A percentile compares a stretch with the other conserved stretches of the same genome.
Evolutionary conservation across 2,113 vertebrate species (phyloP).

Genomic region (human (Homo sapiens)): GRCh38 chr3:112361501-112362000

Average conservation of each 20-base stretch:
- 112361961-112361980: neutral
- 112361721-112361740: slow-evolving; percentile 50
- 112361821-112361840: neutral
- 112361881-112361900: slow-evolving; percentile 13
- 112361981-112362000: neutral
- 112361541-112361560: slow-evolving; percentile 60
- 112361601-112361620: slow-evolving; percentile 9
- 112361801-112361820: neutral
- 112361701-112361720: neutral
- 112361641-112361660: slow-evolving; percentile 39
- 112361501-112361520: neutral
- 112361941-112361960: neutral
- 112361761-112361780: slow-evolving; percentile 68
- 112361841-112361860: neutral
- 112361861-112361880: neutral
- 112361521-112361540: slow-evolving; percentile 47
- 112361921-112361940: neutral
- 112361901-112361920: neutral
- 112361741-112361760: slow-evolving; percentile 58
- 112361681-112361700: slow-evolving; percentile 40
- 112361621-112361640: slow-evolving; percentile 29
- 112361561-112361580: slow-evolving; percentile 38
- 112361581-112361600: slow-evolving; percentile 74
- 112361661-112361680: neutral
- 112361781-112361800: neutral